Evolutionary conservation across 2,888 invertebrate genomes (phyloP).

Genomic region (Diplolepis rosae): DNA sequence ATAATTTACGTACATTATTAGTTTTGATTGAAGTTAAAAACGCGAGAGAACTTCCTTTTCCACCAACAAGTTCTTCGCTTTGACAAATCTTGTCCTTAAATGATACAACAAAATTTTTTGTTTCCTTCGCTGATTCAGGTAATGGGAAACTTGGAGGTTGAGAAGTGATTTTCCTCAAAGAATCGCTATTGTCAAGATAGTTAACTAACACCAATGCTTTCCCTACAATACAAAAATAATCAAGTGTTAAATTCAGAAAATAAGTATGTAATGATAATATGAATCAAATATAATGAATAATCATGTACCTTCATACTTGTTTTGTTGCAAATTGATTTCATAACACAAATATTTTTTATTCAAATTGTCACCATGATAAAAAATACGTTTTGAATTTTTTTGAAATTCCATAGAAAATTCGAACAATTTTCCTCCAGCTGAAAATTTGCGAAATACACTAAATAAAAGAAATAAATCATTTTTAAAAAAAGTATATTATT

Average conservation of each 20-base stretch:
- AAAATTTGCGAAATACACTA: constrained; percentile 20
- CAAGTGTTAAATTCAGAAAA: neutral
- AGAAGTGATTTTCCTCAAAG: neutral
- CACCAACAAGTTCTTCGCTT: constrained; percentile 80
- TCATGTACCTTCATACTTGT: constrained; percentile 51
- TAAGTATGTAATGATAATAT: neutral
- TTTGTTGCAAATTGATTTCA: constrained; percentile 47
- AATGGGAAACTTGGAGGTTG: neutral
- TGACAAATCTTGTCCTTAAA: constrained; percentile 75
- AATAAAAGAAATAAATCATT: neutral
- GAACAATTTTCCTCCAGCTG: constrained; percentile 55
- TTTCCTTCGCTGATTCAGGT: constrained; percentile 42
- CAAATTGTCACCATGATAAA: constrained; percentile 64
- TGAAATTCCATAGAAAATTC: constrained; percentile 51
- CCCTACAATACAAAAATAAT: constrained; percentile 54
- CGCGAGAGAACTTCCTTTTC: constrained; percentile 87
- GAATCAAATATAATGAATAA: neutral
- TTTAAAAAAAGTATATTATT: neutral
- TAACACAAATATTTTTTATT: constrained; percentile 56
- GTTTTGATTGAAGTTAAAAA: constrained; percentile 75
- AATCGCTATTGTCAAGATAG: constrained; percentile 53
- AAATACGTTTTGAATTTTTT: constrained; percentile 41
- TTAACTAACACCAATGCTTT: constrained; percentile 71
- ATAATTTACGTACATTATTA: constrained; percentile 71
- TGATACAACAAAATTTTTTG: constrained; percentile 68